Evolutionary conservation across 2,113 vertebrate species (phyloP), one percentile per base, ranked within the genome.

Genomic region (Oncorhynchus gorbuscha): DNA sequence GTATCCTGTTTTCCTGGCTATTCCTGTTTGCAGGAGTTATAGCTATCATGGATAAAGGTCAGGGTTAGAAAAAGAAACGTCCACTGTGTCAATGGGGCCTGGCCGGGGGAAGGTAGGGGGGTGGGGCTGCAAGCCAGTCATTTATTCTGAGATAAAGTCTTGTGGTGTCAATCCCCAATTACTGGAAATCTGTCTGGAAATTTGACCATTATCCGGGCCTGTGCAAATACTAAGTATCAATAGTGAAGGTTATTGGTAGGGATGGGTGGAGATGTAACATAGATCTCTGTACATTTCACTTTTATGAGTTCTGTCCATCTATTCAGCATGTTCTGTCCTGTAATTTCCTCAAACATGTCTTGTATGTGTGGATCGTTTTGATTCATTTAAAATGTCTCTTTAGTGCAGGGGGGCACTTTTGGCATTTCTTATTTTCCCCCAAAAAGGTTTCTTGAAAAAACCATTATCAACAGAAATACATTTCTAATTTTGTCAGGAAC

Each of bases 21-120:
- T 81, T 86, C 75, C 79, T 81, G 76, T 83, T 79, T 68, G 79
- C 76, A 81, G 80, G 75, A 81, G 83, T 77, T 74, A 84, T 74
- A 76, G 73, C 69, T 72, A 24, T 77, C 81, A 73, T 69, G 65
- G 75, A 77, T 84, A 89, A 92, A 92, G 87, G 89, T 89, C 88
- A 88, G 18, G 55, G 77, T 81, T 76, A 76, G 71, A 86, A 88
- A 85, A 85, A 79, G 78, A 86, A 86, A 83, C 71, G 76, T 80
- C 76, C 84, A 77, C 77, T 79, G 66, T 73, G 66, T 75, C 69
- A 81, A 70, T 78, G 79, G 61, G 81, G 77, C 71, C 18, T 32
- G 26, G 22, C 35, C 35, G 35, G 35, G 8, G 8, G 48, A 20
- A 28, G 5, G 22, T 26, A 26, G 18, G 59, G 77, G 4, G 74